Percentiles rank a stretch among this genome's conserved stretches.
Conservation (phyloP, 2,888 invertebrate species). For the Willowsia nigromaculata region DNA sequence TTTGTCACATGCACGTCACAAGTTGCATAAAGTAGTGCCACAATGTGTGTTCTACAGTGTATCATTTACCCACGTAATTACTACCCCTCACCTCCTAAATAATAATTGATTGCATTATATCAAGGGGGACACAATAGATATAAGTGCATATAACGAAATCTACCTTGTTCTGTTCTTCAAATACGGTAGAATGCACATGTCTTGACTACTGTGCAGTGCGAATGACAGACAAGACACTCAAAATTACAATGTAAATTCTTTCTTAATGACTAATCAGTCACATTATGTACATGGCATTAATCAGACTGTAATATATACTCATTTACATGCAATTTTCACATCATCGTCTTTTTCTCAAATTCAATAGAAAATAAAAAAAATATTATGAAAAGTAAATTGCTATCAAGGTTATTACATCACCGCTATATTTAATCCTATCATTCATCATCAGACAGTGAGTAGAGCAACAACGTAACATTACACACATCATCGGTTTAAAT, state of each 20-base stretch:
- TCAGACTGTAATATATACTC: too few relatives aligned
- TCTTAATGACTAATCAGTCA: background rate
- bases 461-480: background rate
- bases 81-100: background rate
- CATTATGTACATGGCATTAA: background rate
- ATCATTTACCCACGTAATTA: background rate
- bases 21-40: background rate
- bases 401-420: conserved; percentile 52
- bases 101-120: background rate
- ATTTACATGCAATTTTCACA: background rate
- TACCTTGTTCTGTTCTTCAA: background rate
- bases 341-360: background rate
- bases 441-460: background rate
- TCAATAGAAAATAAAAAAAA: background rate
- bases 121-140: background rate
- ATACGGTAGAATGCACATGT: background rate
- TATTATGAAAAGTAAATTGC: background rate
- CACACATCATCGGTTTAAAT: conserved; percentile 25
- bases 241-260: background rate
- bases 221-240: background rate
- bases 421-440: background rate
- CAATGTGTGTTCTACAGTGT: background rate
- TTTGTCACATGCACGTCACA: background rate
- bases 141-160: background rate
- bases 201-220: background rate